Base-by-base conservation (phyloP, 1,140 invertebrate species). In the Cyclargus thomasi region DNA sequence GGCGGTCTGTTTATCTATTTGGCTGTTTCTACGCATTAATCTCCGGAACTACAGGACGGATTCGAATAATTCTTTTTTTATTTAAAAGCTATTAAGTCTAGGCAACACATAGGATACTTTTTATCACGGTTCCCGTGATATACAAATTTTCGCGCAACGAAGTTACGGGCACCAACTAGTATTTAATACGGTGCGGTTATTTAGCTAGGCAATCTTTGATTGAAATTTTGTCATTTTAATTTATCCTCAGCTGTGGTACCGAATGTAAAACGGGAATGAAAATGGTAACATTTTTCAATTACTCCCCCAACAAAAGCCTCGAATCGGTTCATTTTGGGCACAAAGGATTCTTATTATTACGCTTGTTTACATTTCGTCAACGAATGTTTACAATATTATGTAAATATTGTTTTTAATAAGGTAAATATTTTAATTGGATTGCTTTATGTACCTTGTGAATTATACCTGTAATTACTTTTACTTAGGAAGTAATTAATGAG, bases 281-380 rank as follows among this genome's bases (percentile, higher is more conserved):
- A 47, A 47, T 47, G 6, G 39, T 47, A 47, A 47, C 39, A 47
- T 20, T 59, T 59, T 59, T 20, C 55, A 59, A 59, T 59, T 21
- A 59, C 18, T 55, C 18, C 53, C 55, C 18, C 55, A 59, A 59
- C 55, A 59, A 59, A 20, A 20, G 55, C 4, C 55, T 59, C 18
- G 55, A 11, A 20, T 11, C 18, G 55, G 20, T 59, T 59, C 55
- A 20, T 21, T 18, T 59, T 11, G 18, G 55, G 10, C 20, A 59
- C 55, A 59, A 59, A 59, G 55, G 55, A 59, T 20, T 59, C 20
- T 59, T 21, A 59, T 59, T 59, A 59, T 18, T 59, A 20, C 20
- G 18, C 10, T 59, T 59, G 18, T 59, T 59, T 59, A 59, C 20
- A 21, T 21, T 59, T 59, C 39, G 55, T 59, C 39, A 47, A 47